These are phyloP conservation scores for Microctonus brassicae DNA, from an alignment of 2,888 invertebrate species.

Conservation along the genomic window DNA sequence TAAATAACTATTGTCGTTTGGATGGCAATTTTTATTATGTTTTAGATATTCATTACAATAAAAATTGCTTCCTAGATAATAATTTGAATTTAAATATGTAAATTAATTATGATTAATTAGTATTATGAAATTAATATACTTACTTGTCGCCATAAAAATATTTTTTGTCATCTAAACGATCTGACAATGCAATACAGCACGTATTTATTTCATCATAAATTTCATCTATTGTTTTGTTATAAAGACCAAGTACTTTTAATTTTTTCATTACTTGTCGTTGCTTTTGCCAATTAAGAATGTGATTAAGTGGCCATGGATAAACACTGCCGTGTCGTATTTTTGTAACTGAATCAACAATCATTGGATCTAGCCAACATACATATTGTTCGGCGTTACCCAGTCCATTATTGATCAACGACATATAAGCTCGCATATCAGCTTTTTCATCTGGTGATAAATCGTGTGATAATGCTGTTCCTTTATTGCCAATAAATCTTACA, in stretches of 20 bases:
- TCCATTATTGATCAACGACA: constrained; percentile 90
- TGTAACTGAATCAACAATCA: constrained; percentile 86
- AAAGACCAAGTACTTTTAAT: constrained; percentile 86
- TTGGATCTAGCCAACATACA: constrained; percentile 87
- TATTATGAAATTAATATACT: constrained; percentile 63
- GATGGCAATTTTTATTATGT: too few species aligned
- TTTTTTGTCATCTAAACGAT: constrained; percentile 82
- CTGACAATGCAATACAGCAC: constrained; percentile 89
- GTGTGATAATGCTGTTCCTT: constrained; percentile 83
- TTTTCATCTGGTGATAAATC: constrained; percentile 81
- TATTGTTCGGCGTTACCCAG: constrained; percentile 93
- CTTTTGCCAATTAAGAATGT: constrained; percentile 84
- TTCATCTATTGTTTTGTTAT: constrained; percentile 82
- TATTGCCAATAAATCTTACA: constrained; percentile 88
- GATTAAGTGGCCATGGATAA: constrained; percentile 93
- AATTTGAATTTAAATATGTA: too few species aligned
- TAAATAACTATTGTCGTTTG: too few species aligned
- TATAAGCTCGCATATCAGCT: constrained; percentile 94
- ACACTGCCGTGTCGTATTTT: constrained; percentile 88
- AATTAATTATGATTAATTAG: neutral
- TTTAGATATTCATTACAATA: too few species aligned
- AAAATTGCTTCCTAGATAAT: too few species aligned
- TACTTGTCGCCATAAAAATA: constrained; percentile 87
- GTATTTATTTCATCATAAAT: constrained; percentile 83
- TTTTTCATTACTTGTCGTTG: constrained; percentile 78